A percentile compares a stretch with the other conserved stretches of the same genome.
phyloP scores from a whole-genome alignment of 53 echinoderm and acorn worm species.

The Paracentrotus lividus region DNA sequence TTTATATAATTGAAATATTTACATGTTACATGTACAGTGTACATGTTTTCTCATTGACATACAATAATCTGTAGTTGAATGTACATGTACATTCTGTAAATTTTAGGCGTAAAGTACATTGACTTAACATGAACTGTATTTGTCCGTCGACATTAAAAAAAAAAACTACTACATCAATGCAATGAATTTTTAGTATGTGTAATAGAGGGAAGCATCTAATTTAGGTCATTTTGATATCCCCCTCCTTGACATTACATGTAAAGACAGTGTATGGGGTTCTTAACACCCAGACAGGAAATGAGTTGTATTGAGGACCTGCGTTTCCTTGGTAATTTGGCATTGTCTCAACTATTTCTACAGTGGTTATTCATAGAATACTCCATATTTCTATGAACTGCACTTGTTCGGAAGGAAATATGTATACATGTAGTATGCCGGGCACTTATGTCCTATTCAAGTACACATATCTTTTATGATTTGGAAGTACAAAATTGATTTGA shows the following conservation, averaged over 20 bases:
- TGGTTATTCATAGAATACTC: slow-evolving; percentile 23
- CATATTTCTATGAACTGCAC: slow-evolving; percentile 24
- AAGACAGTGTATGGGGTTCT: slow-evolving; percentile 29
- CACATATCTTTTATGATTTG: background rate
- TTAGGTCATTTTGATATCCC: background rate
- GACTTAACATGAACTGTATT: too few species aligned
- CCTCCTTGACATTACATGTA: slow-evolving; percentile 25
- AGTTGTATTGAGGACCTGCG: background rate
- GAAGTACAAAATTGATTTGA: background rate
- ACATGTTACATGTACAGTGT: too few species aligned
- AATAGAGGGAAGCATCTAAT: background rate
- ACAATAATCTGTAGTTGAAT: too few species aligned
- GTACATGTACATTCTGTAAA: too few species aligned
- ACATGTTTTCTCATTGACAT: too few species aligned
- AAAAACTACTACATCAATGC: too few species aligned
- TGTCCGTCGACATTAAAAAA: too few species aligned
- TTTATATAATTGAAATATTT: too few species aligned
- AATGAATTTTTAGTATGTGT: background rate
- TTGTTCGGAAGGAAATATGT: background rate
- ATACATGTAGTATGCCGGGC: background rate
- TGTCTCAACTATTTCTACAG: slow-evolving; percentile 33
- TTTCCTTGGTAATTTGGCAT: slow-evolving; percentile 35
- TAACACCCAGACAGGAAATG: slow-evolving; percentile 40
- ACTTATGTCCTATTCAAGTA: background rate
- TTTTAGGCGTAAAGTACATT: too few species aligned